Base-by-base conservation (phyloP, 2,797 vertebrate species). In the Neopelma chrysocephalum region DNA sequence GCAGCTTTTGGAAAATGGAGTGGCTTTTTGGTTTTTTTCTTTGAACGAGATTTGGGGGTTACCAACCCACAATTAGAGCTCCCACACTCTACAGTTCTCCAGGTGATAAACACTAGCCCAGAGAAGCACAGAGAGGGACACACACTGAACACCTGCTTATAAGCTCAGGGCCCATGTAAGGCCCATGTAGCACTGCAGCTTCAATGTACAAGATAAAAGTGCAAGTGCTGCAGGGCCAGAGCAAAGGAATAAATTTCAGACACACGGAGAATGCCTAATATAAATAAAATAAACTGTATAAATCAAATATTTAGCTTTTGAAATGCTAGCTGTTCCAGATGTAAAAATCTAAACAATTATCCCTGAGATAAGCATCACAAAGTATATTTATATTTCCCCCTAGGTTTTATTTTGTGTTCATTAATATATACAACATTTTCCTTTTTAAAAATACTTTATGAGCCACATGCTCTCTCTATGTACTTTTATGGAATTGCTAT, bases 251-350 rank as follows among this genome's bases (percentile, higher is more conserved):
- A 68, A 4, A 80, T 92, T 92, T 96, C 65, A 85, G 84, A 87
- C 87, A 85, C 9, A 9, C 84, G 80, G 87, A 93, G 91, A 95
- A 90, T 70, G 82, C 76, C 77, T 95, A 76, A 86, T 86, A 91
- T 73, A 96, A 94, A 96, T 92, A 95, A 93, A 97, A 92, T 75
- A 91, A 94, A 93, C 87, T 42, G 26, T n/a, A 66, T 38, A 62
- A 89, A 90, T 96, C 60, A 92, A 96, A 94, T 95, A 90, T 91
- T 96, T 93, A 84, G 87, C 71, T 96, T 95, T 94, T 87, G 85
- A 96, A 95, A 96, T 90, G 73, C 62, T 94, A 90, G 82, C 87
- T 90, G 50, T 64, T 96, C 87, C 90, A 92, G 93, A 95, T 77
- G 34, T 66, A 97, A 91, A 81, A 94, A 87, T 89, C 89, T 72